Conservation (phyloP, 2,888 invertebrate species). For the Silvanus unidentatus region DNA sequence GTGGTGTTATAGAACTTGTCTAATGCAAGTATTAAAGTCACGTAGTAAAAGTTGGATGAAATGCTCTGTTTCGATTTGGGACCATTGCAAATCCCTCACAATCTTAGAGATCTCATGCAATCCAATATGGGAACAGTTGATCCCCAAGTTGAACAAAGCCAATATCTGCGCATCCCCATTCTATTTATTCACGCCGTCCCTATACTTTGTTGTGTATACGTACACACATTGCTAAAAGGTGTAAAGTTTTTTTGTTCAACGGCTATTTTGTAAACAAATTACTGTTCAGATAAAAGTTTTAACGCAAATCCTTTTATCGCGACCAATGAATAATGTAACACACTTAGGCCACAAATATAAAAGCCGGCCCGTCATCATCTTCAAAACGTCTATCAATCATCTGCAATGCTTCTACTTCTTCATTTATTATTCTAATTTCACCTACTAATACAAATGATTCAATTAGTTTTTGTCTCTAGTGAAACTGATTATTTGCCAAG, state of each 20-base stretch:
- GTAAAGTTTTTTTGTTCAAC: conserved; percentile 42
- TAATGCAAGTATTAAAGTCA: conserved; percentile 44
- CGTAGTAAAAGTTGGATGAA: conserved; percentile 46
- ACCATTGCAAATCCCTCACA: conserved; percentile 46
- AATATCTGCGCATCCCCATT: conserved; percentile 38
- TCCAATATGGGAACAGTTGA: conserved; percentile 45
- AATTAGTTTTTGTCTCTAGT: conserved; percentile 35
- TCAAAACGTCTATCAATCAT: conserved; percentile 26
- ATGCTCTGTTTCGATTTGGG: conserved; percentile 47
- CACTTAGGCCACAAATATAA: conserved; percentile 9
- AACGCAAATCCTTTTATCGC: conserved; percentile 46
- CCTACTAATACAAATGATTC: conserved; percentile 37
- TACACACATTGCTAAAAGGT: conserved; percentile 29
- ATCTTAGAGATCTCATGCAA: conserved; percentile 46
- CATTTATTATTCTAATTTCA: conserved; percentile 36
- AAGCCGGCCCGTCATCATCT: conserved; percentile 7
- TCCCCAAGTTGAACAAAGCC: conserved; percentile 42
- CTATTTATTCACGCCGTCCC: conserved; percentile 43
- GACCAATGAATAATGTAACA: conserved; percentile 43
- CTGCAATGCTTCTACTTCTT: conserved; percentile 16
- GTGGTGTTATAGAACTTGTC: conserved; percentile 25
- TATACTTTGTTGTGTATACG: no score
- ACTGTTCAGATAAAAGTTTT: conserved; percentile 46
- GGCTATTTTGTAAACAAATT: conserved; percentile 48
- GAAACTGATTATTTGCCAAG: no score